Evolutionary conservation across 30 jellyfish, hydroid and myxozoan genomes (phyloP).

Genomic region (Hydractinia echinata): DNA sequence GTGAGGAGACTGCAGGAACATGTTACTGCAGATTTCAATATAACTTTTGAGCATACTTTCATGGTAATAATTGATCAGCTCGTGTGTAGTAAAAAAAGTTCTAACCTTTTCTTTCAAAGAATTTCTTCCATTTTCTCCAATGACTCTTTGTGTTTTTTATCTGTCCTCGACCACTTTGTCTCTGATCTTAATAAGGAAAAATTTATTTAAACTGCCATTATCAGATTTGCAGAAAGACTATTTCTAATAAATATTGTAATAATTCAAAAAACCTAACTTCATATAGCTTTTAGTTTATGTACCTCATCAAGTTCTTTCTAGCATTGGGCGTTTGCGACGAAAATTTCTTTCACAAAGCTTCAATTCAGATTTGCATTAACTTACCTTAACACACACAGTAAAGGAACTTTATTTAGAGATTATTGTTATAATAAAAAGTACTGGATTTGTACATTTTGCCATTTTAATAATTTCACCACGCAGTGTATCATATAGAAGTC

Average conservation of each 20-base stretch:
- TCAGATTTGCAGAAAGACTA: too few species aligned
- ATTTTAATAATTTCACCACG: too few species aligned
- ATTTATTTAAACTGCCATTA: too few species aligned
- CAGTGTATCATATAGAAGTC: too few species aligned
- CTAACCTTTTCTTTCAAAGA: conserved; percentile 83
- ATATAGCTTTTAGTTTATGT: too few species aligned
- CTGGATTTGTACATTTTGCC: too few species aligned
- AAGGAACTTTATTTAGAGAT: not conserved
- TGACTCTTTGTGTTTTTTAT: conserved; percentile 58
- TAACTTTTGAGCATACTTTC: too few species aligned
- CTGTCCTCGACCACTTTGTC: conserved; percentile 58
- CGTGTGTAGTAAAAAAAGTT: not conserved
- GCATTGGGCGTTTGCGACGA: conserved; percentile 88
- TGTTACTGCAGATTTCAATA: too few species aligned
- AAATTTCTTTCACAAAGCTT: conserved; percentile 87
- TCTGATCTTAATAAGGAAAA: conserved; percentile 47
- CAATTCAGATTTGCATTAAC: conserved; percentile 85
- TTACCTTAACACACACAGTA: conserved; percentile 38
- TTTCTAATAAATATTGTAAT: not conserved
- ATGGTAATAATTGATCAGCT: not conserved
- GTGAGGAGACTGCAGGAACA: too few species aligned
- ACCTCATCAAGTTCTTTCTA: conserved; percentile 89
- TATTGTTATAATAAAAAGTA: not conserved
- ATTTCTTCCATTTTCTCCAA: conserved; percentile 70
- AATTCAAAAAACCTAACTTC: not conserved